A percentile compares a stretch with the other conserved stretches of the same genome.
Evolutionary conservation across 30 jellyfish, hydroid and myxozoan species (phyloP).

Genomic region (Catostylus mosaicus): DNA sequence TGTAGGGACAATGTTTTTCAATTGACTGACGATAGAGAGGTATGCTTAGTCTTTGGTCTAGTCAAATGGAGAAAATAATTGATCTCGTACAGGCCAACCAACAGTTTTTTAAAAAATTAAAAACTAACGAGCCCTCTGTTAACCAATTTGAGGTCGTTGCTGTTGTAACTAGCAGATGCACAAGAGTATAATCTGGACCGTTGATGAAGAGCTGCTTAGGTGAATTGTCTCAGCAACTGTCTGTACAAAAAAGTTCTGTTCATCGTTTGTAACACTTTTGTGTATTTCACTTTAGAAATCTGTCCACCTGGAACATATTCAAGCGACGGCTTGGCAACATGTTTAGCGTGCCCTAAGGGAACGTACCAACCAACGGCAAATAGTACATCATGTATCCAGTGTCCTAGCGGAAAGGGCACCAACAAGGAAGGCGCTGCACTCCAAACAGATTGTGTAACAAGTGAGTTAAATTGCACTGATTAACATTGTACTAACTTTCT

Average conservation of each 20-base stretch:
- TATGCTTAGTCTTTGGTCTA: no score
- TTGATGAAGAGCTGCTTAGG: no score
- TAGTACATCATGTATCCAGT: slow-evolving; percentile 68
- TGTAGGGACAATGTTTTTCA: no score
- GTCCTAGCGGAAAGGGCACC: slow-evolving; percentile 86
- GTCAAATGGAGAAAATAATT: no score
- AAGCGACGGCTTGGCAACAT: slow-evolving; percentile 58
- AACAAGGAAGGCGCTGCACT: slow-evolving; percentile 61
- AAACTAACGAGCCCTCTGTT: no score
- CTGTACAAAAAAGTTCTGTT: background rate
- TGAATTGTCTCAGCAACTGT: background rate
- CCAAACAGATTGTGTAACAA: slow-evolving; percentile 47
- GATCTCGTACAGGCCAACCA: no score
- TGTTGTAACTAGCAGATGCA: no score
- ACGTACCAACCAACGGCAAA: slow-evolving; percentile 74
- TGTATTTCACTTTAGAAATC: slow-evolving; percentile 42
- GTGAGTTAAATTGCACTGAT: slow-evolving; percentile 62
- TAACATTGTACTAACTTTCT: no score
- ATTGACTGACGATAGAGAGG: no score
- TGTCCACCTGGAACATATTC: slow-evolving; percentile 92
- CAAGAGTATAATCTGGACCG: no score
- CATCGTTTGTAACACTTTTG: background rate
- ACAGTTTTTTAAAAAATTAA: no score
- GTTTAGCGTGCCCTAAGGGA: slow-evolving; percentile 84
- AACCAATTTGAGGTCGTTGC: no score